Conservation (phyloP, 2,113 vertebrate genomes). For the Microcebus lehilahytsara region DNA sequence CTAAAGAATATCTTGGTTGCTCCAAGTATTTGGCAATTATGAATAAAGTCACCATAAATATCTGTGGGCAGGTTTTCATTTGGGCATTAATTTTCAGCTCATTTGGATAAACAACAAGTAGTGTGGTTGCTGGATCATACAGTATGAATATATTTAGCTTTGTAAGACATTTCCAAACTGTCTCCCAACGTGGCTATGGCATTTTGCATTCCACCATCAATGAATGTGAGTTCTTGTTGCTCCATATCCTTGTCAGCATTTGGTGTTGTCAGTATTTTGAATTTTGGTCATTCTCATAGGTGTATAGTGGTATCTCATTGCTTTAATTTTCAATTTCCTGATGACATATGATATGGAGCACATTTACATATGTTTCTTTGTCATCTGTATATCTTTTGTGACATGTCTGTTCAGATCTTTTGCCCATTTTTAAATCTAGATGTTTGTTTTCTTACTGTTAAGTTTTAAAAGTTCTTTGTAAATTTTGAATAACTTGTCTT, state of each 20-base stretch:
- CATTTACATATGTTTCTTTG: background rate
- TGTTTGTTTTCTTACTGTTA: background rate
- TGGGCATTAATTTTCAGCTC: background rate
- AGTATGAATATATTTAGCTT: background rate
- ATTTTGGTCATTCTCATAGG: background rate
- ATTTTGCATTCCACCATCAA: background rate
- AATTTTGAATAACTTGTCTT: background rate
- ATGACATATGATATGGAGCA: background rate
- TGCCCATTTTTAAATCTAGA: background rate
- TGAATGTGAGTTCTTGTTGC: background rate
- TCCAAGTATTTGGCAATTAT: background rate
- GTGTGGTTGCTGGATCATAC: background rate
- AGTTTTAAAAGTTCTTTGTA: background rate
- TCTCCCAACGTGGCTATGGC: background rate
- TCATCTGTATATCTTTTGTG: background rate
- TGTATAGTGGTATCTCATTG: background rate
- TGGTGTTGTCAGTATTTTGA: background rate
- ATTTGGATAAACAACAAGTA: background rate
- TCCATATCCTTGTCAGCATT: background rate
- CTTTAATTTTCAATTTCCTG: background rate
- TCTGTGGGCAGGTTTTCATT: background rate
- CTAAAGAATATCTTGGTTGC: background rate
- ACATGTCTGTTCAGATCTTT: background rate
- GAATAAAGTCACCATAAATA: constrained; percentile 5
- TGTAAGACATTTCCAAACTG: background rate